Percentiles rank a stretch among this genome's conserved stretches.
These are phyloP conservation scores for Elegia similella DNA, from an alignment of 2,888 invertebrate genomes.

Conservation along the genomic window DNA sequence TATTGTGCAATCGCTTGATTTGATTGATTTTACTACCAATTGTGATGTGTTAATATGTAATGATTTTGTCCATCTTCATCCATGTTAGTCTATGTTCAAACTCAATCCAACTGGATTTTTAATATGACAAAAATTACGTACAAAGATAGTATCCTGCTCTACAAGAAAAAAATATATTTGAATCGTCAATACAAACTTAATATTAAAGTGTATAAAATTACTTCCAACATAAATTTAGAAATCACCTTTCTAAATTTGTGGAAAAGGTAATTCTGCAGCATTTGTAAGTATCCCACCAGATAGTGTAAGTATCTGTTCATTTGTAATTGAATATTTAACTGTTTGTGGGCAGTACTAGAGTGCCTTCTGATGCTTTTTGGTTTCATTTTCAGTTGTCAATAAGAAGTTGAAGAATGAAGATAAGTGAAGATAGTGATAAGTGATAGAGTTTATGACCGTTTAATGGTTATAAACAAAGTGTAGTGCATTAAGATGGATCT, in stretches of 20 bases:
- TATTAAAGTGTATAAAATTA: slow-evolving; percentile 13
- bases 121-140: too few species aligned
- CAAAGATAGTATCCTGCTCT: too few species aligned
- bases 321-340: slow-evolving; percentile 43
- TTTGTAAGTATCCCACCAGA: slow-evolving; percentile 22
- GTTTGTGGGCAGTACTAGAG: slow-evolving; percentile 30
- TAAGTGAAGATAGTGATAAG: slow-evolving; percentile 45
- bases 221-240: slow-evolving; percentile 12
- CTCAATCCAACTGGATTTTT: too few species aligned
- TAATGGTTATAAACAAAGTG: slow-evolving; percentile 73
- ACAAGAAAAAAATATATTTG: too few species aligned
- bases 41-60: too few species aligned
- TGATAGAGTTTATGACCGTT: slow-evolving; percentile 61
- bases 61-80: too few species aligned
- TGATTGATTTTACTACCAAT: too few species aligned
- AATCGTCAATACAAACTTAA: background rate
- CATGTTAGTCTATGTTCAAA: too few species aligned
- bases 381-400: slow-evolving; percentile 55
- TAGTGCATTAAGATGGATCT: slow-evolving; percentile 75
- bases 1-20: too few species aligned
- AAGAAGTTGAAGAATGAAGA: slow-evolving; percentile 23
- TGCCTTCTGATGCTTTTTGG: slow-evolving; percentile 29
- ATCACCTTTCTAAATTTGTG: slow-evolving; percentile 10
- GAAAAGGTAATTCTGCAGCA: background rate
- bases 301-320: slow-evolving; percentile 59